Base-by-base conservation (phyloP, 1,140 invertebrate species). In the Bemisia tabaci region DNA sequence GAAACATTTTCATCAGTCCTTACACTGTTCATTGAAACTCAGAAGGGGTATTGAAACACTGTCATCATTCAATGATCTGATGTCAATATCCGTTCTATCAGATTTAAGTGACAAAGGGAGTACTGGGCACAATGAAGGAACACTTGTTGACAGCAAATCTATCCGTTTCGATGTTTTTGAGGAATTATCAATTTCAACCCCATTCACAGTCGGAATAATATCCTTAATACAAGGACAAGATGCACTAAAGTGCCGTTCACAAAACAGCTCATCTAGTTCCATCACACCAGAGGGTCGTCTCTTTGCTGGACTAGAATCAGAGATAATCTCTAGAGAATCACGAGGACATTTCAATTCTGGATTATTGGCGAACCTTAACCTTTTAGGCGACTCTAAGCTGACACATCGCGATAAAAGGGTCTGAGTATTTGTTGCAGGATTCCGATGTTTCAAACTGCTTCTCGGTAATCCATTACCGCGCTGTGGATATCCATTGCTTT, bases 371-470 rank as follows among this genome's bases (percentile, higher is more conserved):
- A 91, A 91, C 60, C 89, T 77, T 33, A 91, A 74, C 70, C 86
- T 85, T 73, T 91, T 91, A 24, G 88, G 88, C 25, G 88, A 91
- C 74, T 91, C 89, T 69, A 89, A 81, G 72, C 88, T 90, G 63
- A 86, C 86, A 71, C 87, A 89, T 66, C 88, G 79, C 17, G 78
- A 73, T 2, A 82, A 64, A 22, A 48, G 26, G 12, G n/a, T 66
- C 25, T 26, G 9, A 1, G 60, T 24, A 22, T 27, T 25, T 11
- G 59, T 26, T 1, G 59, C 11, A 11, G 59, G 33, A 62, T 63
- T 66, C 21, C 26, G n/a, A 62, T 26, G 1, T 63, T 39, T 26
- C 11, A n/a, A 65, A 24, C 39, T 65, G 2, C 48, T 61, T 66
- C 61, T 24, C 22, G 25, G 23, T 24, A 26, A 12, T 62, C 61